Base-by-base conservation (phyloP, 2,888 invertebrate species). In the Caenorhabditis auriculariae region DNA sequence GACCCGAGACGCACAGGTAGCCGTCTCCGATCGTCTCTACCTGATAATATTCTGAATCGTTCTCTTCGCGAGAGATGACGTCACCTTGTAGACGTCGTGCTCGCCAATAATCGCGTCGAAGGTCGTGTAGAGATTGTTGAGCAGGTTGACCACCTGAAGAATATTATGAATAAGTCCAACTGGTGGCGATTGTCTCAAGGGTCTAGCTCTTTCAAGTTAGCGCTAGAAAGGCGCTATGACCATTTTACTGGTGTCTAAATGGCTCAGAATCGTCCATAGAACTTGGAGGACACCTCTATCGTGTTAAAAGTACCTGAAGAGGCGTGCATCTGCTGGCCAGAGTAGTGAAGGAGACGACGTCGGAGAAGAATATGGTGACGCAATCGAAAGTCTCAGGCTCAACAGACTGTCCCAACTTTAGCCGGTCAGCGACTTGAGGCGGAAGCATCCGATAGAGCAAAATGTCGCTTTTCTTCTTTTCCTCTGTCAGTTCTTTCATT, bases 361-460 rank as follows among this genome's bases (percentile, higher is more conserved):
- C 71, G n/a, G 72, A 73, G 55, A 72, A 72, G 55, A 69, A 72
- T 12, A 72, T 56, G 28, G 72, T 66, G 12, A 66, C 67, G 15
- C 28, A 49, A n/a, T 72, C 72, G 48, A 52, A 72, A 6, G 61
- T 38, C 28, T 72, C 72, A 0, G 72, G 72, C 42, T 62, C 62
- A 6, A 61, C 66, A 4, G 63, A 52, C 50, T 74, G 63, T n/a
- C 74, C 74, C 24, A 70, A 45, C 41, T 73, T 73, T 4, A 73
- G 57, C 28, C 63, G 59, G 5, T 73, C 73, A 2, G 74, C 73
- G 2, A 73, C 73, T 72, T 66, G 74, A n/a, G n/a, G n/a, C n/a
- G 74, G 74, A 0, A 74, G 58, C 74, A 75, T 74, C 41, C 74
- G 51, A 45, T 74, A 72, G 26, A 74, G 58, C 9, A 74, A 45